Conservation (phyloP, 2,888 invertebrate species). For the Crocallis elinguaria region DNA sequence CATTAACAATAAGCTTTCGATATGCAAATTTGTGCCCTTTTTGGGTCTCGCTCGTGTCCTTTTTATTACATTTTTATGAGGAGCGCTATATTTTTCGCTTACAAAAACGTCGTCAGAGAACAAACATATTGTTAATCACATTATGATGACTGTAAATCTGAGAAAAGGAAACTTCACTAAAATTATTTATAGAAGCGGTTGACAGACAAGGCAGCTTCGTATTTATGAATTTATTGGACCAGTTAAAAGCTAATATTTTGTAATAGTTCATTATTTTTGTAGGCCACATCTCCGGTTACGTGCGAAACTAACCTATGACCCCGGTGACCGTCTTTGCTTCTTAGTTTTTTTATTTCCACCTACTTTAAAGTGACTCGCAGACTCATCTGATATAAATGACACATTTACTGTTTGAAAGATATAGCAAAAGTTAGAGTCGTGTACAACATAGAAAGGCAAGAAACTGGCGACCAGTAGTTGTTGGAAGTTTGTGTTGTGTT, state of each 20-base stretch:
- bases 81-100: constrained; percentile 28
- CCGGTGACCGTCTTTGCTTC: constrained; percentile 15
- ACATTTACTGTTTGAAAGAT: not conserved
- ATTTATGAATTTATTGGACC: constrained; percentile 21
- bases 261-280: constrained; percentile 25
- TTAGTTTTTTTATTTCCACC: constrained; percentile 12
- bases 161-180: constrained; percentile 10
- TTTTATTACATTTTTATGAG: constrained; percentile 38
- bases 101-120: not conserved
- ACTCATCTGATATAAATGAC: not conserved
- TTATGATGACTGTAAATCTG: constrained; percentile 1
- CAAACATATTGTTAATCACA: not conserved
- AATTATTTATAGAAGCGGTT: constrained; percentile 11
- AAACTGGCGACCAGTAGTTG: not conserved
- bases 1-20: constrained; percentile 56
- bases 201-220: constrained; percentile 11
- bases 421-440: not conserved
- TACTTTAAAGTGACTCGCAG: constrained; percentile 15
- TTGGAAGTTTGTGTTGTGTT: too few species aligned
- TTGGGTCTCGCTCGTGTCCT: constrained; percentile 39
- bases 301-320: constrained; percentile 26
- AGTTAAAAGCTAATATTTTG: constrained; percentile 24
- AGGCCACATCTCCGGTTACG: constrained; percentile 24
- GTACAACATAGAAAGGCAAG: not conserved
- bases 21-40: constrained; percentile 57